Percentiles rank a stretch among this genome's conserved stretches.
Conservation (phyloP, 2,888 invertebrate species). For the Chouioia cunea region DNA sequence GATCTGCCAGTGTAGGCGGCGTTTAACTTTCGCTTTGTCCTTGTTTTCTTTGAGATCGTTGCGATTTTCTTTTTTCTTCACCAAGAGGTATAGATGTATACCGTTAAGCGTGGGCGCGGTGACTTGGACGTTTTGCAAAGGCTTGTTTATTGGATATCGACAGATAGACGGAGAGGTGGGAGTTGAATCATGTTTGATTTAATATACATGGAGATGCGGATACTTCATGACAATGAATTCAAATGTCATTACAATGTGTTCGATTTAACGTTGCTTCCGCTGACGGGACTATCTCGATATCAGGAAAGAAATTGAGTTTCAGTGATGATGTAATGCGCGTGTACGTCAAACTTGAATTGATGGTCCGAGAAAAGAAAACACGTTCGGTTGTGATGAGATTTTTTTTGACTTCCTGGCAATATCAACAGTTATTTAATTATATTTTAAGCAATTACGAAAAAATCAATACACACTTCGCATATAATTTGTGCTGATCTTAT, state of each 20-base stretch:
- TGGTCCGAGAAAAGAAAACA: no score
- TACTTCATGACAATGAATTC: neutral
- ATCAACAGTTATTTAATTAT: no score
- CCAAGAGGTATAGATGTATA: constrained; percentile 25
- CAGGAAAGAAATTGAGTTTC: no score
- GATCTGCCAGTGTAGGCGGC: constrained; percentile 32
- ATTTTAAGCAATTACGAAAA: no score
- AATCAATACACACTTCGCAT: no score
- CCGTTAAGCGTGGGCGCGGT: constrained; percentile 35
- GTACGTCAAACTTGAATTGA: no score
- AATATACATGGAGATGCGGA: no score
- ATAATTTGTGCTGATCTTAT: no score
- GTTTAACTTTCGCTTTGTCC: constrained; percentile 32
- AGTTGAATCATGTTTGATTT: neutral
- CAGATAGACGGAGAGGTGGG: neutral
- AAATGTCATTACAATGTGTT: neutral
- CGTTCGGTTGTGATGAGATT: no score
- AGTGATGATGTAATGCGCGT: no score
- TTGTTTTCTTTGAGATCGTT: neutral
- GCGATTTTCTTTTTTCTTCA: constrained; percentile 3
- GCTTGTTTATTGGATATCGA: constrained; percentile 40
- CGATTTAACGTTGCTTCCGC: constrained; percentile 13
- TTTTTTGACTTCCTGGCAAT: no score
- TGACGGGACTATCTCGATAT: constrained; percentile 50
- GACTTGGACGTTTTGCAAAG: constrained; percentile 28